These are phyloP conservation scores for Megalops atlanticus DNA, from an alignment of 2,113 vertebrate genomes.

Conservation along the genomic window DNA sequence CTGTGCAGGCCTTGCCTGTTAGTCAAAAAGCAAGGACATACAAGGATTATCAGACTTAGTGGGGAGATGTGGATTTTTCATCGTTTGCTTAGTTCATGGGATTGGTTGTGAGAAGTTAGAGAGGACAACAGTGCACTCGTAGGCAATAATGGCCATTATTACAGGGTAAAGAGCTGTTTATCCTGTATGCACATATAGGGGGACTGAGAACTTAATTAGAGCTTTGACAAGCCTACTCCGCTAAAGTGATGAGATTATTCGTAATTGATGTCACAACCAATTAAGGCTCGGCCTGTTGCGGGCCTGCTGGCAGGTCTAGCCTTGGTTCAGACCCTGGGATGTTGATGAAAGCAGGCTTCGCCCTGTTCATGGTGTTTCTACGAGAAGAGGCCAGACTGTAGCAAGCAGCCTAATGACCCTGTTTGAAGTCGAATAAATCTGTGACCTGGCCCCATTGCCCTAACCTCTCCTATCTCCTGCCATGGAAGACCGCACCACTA, in stretches of 20 bases:
- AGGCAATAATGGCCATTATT: conserved; percentile 78
- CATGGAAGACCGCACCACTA: conserved; percentile 31
- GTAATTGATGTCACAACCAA: conserved; percentile 92
- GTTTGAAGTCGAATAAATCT: conserved; percentile 88
- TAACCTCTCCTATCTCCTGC: conserved; percentile 68
- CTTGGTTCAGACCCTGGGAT: conserved; percentile 82
- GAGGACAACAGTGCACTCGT: conserved; percentile 71
- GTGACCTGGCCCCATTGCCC: conserved; percentile 77
- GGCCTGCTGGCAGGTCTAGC: conserved; percentile 84
- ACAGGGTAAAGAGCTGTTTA: conserved; percentile 77
- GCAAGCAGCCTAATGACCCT: conserved; percentile 74
- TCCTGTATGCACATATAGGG: conserved; percentile 76
- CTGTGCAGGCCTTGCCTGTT: background rate
- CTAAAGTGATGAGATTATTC: conserved; percentile 93
- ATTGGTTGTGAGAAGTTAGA: conserved; percentile 57
- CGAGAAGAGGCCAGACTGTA: conserved; percentile 79
- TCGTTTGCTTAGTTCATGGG: conserved; percentile 24
- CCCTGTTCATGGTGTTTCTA: conserved; percentile 76
- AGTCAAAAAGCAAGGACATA: background rate
- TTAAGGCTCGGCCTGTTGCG: conserved; percentile 83
- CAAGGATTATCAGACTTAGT: background rate
- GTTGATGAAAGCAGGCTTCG: conserved; percentile 77
- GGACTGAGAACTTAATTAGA: conserved; percentile 88
- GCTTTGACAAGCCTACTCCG: conserved; percentile 85
- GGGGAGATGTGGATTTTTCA: conserved; percentile 14